Evolutionary conservation across 2,888 invertebrate genomes (phyloP).

Genomic region (Odontocerum albicorne): DNA sequence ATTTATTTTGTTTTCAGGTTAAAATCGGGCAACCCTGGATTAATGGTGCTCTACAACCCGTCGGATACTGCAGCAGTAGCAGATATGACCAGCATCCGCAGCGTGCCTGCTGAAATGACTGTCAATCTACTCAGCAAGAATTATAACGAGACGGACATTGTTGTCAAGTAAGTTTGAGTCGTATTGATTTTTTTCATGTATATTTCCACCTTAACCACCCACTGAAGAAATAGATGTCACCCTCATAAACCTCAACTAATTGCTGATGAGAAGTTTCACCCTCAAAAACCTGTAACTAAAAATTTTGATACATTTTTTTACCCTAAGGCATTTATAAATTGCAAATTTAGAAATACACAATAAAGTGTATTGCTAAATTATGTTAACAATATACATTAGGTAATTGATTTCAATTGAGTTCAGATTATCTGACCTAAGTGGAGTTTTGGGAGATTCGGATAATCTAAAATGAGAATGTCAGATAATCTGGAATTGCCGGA

Average conservation of each 20-base stretch:
- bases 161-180: conserved; percentile 46
- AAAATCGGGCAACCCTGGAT: conserved; percentile 74
- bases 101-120: conserved; percentile 62
- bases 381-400: too few relatives aligned
- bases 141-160: conserved; percentile 47
- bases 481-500: too few relatives aligned
- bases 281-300: too few relatives aligned
- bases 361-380: too few relatives aligned
- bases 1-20: conserved; percentile 61
- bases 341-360: too few relatives aligned
- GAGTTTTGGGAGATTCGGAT: too few relatives aligned
- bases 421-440: too few relatives aligned
- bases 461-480: too few relatives aligned
- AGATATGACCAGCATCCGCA: conserved; percentile 56
- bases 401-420: too few relatives aligned
- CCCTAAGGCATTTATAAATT: too few relatives aligned
- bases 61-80: conserved; percentile 50
- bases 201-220: background rate
- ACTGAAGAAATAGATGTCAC: background rate
- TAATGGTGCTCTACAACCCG: conserved; percentile 72
- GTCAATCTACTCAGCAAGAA: conserved; percentile 59
- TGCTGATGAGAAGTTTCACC: background rate
- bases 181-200: background rate
- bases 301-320: too few relatives aligned
- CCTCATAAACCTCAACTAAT: background rate